These are phyloP conservation scores for Scrobipalpa atriplicella DNA, from an alignment of 2,888 invertebrate species.

Conservation along the genomic window DNA sequence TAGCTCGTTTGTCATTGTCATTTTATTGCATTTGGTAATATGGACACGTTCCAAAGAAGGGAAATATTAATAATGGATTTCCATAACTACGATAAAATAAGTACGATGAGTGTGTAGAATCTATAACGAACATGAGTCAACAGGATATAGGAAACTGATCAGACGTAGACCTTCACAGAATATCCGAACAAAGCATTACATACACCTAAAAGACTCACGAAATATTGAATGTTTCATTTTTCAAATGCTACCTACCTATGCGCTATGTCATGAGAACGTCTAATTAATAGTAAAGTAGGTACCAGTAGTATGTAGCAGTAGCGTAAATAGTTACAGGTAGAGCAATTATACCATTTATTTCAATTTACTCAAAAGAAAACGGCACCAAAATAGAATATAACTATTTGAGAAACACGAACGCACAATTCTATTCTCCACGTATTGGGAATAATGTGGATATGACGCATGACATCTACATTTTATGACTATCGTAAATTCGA, in stretches of 20 bases:
- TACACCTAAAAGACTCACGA: background rate
- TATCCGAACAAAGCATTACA: background rate
- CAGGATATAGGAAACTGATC: slow-evolving; percentile 28
- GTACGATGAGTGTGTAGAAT: background rate
- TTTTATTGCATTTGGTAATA: background rate
- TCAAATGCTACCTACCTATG: too few species aligned
- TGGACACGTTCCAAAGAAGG: background rate
- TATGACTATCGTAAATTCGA: background rate
- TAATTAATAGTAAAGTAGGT: too few species aligned
- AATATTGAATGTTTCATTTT: too few species aligned
- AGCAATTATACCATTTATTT: too few species aligned
- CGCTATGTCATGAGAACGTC: too few species aligned
- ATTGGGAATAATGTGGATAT: too few species aligned
- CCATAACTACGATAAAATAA: background rate
- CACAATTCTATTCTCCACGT: too few species aligned
- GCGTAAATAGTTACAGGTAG: too few species aligned
- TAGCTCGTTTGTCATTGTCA: background rate
- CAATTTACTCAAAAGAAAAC: too few species aligned
- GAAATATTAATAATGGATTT: background rate
- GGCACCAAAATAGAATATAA: too few species aligned
- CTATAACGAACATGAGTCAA: slow-evolving; percentile 22
- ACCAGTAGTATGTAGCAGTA: too few species aligned
- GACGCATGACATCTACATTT: background rate
- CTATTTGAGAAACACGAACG: too few species aligned
- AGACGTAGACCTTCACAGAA: slow-evolving; percentile 20